Conservation (phyloP, 2,797 vertebrate species). For the Anabacerthia variegaticeps region DNA sequence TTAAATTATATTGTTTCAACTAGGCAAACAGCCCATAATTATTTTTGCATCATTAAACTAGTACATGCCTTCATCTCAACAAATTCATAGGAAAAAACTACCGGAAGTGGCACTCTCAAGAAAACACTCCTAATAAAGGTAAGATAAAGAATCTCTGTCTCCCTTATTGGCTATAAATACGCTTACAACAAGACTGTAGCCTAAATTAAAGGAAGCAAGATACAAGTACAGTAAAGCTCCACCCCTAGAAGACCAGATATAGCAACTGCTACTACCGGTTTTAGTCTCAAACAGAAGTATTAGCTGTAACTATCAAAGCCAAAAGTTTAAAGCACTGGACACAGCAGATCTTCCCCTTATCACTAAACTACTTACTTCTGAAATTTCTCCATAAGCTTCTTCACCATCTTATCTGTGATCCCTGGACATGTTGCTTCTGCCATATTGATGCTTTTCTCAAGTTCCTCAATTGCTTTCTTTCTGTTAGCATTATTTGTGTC, state of each 20-base stretch:
- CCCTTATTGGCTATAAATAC: background rate
- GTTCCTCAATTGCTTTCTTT: constrained; percentile 87
- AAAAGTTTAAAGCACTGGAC: background rate
- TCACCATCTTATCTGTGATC: constrained; percentile 94
- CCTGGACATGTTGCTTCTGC: constrained; percentile 88
- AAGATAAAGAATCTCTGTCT: background rate
- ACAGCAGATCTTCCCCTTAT: background rate
- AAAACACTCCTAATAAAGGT: background rate
- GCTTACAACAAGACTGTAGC: background rate
- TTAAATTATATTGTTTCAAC: background rate
- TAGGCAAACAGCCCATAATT: background rate
- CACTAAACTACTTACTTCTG: constrained; percentile 77
- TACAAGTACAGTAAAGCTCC: background rate
- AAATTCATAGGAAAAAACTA: background rate
- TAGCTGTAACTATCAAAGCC: background rate
- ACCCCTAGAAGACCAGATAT: background rate
- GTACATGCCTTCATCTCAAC: background rate
- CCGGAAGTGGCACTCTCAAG: background rate
- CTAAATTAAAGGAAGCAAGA: background rate
- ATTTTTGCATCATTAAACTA: background rate
- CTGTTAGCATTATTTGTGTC: constrained; percentile 86
- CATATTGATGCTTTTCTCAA: constrained; percentile 88
- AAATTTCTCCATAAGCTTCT: constrained; percentile 90
- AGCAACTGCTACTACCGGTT: background rate
- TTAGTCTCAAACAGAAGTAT: background rate